These are phyloP conservation scores for Strigops habroptila DNA, from an alignment of 2,113 vertebrate genomes.

Conservation along the genomic window DNA sequence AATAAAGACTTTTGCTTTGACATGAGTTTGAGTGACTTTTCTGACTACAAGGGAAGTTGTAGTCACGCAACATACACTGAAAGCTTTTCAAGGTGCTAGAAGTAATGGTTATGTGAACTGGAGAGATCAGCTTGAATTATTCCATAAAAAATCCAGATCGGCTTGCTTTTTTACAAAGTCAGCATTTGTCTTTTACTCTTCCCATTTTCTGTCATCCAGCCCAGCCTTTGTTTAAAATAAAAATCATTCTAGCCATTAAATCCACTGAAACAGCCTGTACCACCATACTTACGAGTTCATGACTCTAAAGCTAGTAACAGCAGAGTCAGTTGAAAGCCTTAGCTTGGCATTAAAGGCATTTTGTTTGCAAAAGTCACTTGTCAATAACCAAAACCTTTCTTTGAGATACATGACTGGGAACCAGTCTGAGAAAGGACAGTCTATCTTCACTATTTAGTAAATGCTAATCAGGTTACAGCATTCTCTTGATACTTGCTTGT, in stretches of 20 bases:
- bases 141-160: not conserved
- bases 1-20: not conserved
- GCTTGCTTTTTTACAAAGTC: not conserved
- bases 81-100: not conserved
- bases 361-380: not conserved
- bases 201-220: not conserved
- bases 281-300: not conserved
- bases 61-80: not conserved
- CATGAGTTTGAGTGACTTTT: not conserved
- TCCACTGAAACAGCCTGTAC: not conserved
- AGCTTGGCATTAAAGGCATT: not conserved
- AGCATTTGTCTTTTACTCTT: not conserved
- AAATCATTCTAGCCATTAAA: not conserved
- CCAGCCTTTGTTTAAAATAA: not conserved
- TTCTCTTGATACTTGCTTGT: not conserved
- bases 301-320: not conserved
- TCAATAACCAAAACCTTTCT: not conserved
- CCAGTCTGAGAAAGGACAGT: not conserved
- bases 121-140: not conserved
- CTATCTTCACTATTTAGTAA: not conserved
- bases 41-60: not conserved
- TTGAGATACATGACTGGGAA: not conserved
- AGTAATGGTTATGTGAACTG: not conserved
- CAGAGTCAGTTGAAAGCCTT: not conserved
- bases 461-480: not conserved